Evolutionary conservation across 92 coral and sea anemone species (phyloP), one percentile per base, ranked within the genome.

Genomic region (Metridium senile): DNA sequence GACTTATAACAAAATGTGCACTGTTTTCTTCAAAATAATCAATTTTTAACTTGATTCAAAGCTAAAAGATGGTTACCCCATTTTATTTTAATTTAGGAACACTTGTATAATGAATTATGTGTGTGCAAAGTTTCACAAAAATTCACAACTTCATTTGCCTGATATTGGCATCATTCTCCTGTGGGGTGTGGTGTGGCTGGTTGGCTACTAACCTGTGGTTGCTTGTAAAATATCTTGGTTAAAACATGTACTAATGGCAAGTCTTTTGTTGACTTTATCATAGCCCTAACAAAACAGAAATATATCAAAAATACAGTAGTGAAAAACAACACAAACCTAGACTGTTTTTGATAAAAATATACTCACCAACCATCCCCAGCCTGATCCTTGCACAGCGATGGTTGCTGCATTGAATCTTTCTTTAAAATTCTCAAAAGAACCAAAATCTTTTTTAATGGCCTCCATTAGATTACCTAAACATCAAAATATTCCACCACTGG

Each of bases 351-450:
- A n/a, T n/a, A n/a, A 13, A 4, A 54, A 2, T 21, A 9, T 30
- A 59, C 93, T 74, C 71, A 89, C 94, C 85, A 93, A 80, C 98
- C 98, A 93, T 27, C 98, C 98, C 98, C 98, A 93, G 28, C 97
- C 98, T 13, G 98, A 94, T 0, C 98, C 98, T 82, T 94, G 98
- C 8, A 94, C 94, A 13, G 94, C 98, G 56, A 94, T 75, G 9
- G 98, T 81, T 64, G 94, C 85, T 21, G 91, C 83, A 66, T 67
- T 94, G 32, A 94, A 84, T 71, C 86, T 84, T 62, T 94, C 93
- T 64, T 92, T 94, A 72, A 94, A 86, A 62, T 73, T 89, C 59
- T 92, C 95, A 92, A 94, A 94, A 9, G 97, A 89, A 11, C 97
- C 98, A 87, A 94, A 94, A 81, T 94, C 98, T 75, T 63, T 78